phyloP scores from a whole-genome alignment of 2,888 invertebrate genomes.

The Coenonympha arcania region DNA sequence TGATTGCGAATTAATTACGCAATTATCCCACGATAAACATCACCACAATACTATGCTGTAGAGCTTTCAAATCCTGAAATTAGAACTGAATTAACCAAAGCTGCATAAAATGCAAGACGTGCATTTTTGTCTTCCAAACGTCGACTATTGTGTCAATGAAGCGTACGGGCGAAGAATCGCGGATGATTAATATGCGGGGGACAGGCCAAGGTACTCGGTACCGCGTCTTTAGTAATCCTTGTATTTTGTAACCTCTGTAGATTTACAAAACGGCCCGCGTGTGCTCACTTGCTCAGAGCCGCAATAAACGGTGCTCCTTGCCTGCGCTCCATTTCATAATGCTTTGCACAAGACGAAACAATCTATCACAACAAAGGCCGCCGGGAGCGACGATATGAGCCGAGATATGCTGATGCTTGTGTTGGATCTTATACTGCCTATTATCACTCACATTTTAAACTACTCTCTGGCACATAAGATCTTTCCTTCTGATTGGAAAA shows the following conservation, averaged over 20 bases:
- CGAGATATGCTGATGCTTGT: too few relatives aligned
- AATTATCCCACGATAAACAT: not conserved
- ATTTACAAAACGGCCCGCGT: slow-evolving; percentile 52
- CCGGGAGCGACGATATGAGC: too few relatives aligned
- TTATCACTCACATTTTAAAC: too few relatives aligned
- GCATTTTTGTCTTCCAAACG: too few relatives aligned
- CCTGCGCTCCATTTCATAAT: slow-evolving; percentile 61
- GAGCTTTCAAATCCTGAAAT: not conserved
- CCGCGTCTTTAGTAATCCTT: slow-evolving; percentile 46
- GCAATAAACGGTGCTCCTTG: slow-evolving; percentile 53
- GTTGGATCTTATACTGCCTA: too few relatives aligned
- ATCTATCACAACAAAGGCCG: too few relatives aligned
- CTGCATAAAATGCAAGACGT: too few relatives aligned
- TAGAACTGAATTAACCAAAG: not conserved
- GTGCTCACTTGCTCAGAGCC: slow-evolving; percentile 46
- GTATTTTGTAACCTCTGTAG: slow-evolving; percentile 53
- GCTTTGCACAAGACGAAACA: slow-evolving; percentile 57
- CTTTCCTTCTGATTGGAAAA: too few relatives aligned
- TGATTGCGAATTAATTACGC: not conserved
- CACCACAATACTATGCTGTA: not conserved
- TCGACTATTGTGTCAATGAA: slow-evolving; percentile 24
- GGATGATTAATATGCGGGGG: slow-evolving; percentile 48
- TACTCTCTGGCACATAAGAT: too few relatives aligned
- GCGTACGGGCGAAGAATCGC: slow-evolving; percentile 31
- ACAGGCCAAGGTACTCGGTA: slow-evolving; percentile 34